Evolutionary conservation across 2,113 vertebrate species (phyloP).

Genomic region (Dicentrarchus labrax): DNA sequence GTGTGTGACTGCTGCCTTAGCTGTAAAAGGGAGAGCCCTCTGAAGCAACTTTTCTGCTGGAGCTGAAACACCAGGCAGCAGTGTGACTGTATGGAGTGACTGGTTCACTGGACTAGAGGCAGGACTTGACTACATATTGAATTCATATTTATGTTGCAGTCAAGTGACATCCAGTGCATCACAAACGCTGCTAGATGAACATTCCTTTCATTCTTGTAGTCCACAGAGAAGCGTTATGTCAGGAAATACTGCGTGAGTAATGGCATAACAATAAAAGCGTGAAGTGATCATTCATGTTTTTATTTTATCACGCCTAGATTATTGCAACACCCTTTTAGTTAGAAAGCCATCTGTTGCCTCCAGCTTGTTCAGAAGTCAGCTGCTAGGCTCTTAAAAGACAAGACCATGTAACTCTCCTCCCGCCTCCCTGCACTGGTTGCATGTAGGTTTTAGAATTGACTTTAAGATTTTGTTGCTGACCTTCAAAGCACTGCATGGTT

Average conservation of each 20-base stretch:
- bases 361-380: too few species aligned
- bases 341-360: too few species aligned
- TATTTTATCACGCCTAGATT: too few species aligned
- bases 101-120: neutral
- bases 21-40: neutral
- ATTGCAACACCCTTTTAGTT: too few species aligned
- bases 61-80: neutral
- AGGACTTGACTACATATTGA: neutral
- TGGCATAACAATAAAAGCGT: neutral
- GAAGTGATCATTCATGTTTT: too few species aligned
- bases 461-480: too few species aligned
- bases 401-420: too few species aligned
- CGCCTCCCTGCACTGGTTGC: too few species aligned
- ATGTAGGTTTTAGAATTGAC: too few species aligned
- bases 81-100: neutral
- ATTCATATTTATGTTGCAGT: neutral
- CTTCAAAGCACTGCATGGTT: too few species aligned
- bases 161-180: neutral
- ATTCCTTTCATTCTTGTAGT: slow-evolving; percentile 5
- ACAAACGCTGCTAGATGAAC: neutral
- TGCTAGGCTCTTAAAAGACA: too few species aligned
- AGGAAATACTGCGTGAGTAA: slow-evolving; percentile 2
- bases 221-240: neutral
- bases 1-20: neutral
- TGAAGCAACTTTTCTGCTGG: neutral